phyloP scores from a whole-genome alignment of 2,888 invertebrate genomes.

The Hanleya hanleyi region DNA sequence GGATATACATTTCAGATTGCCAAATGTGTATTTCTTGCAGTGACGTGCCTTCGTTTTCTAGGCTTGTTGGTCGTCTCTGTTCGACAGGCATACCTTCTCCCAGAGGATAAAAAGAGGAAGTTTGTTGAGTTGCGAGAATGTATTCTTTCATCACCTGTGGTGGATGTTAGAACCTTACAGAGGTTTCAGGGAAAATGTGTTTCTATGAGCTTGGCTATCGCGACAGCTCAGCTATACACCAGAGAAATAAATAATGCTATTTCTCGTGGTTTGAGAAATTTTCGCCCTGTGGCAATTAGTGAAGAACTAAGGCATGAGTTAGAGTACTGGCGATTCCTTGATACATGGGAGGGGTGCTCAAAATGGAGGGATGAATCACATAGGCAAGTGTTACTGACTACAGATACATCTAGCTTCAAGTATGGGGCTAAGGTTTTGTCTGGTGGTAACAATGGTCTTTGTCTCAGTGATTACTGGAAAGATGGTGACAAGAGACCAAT shows the following conservation, averaged over 20 bases:
- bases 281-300: background rate
- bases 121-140: constrained; percentile 9
- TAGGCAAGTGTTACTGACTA: background rate
- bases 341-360: background rate
- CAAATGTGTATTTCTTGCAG: constrained; percentile 1
- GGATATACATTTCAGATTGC: constrained; percentile 11
- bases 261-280: background rate
- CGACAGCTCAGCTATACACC: too few species aligned
- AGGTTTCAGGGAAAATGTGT: background rate
- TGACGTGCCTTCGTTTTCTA: constrained; percentile 2
- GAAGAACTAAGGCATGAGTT: background rate
- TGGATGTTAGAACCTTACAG: constrained; percentile 1
- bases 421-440: background rate
- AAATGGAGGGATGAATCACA: background rate
- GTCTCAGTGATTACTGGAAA: background rate
- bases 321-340: background rate
- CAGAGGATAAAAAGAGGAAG: constrained; percentile 1
- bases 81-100: background rate
- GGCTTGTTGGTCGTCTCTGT: constrained; percentile 11
- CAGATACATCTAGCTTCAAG: background rate
- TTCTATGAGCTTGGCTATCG: too few species aligned
- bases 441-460: background rate
- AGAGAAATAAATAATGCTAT: background rate
- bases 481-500: background rate
- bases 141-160: background rate